phyloP scores from a whole-genome alignment of 1,140 invertebrate genomes.

The Hyles euphorbiae region DNA sequence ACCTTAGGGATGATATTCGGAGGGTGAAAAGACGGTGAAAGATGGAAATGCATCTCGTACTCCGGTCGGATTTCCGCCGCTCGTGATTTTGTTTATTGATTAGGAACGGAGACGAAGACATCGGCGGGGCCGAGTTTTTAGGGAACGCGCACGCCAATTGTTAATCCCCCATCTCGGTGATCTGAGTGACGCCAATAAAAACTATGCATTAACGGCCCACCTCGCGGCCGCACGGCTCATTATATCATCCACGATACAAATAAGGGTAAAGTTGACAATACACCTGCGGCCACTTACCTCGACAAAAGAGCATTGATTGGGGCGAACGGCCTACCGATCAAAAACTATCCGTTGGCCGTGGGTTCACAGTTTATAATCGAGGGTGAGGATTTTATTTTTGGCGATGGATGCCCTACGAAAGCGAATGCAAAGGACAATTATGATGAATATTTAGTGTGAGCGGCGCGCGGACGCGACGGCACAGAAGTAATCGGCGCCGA shows the following conservation, averaged over 20 bases:
- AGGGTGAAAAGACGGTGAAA: slow-evolving; percentile 71
- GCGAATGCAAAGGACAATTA: slow-evolving; percentile 33
- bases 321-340: no score
- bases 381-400: no score
- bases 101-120: slow-evolving; percentile 47
- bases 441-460: slow-evolving; percentile 42
- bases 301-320: slow-evolving; percentile 34
- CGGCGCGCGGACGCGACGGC: slow-evolving; percentile 35
- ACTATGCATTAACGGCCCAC: not conserved
- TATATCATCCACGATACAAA: not conserved
- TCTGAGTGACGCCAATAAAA: not conserved
- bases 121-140: slow-evolving; percentile 31
- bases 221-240: no score
- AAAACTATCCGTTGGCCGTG: no score
- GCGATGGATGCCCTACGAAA: no score
- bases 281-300: slow-evolving; percentile 30
- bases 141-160: slow-evolving; percentile 18
- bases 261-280: slow-evolving; percentile 22
- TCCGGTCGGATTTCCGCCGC: slow-evolving; percentile 68
- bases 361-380: no score
- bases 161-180: not conserved
- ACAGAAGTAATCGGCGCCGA: slow-evolving; percentile 44
- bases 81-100: slow-evolving; percentile 73
- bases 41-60: slow-evolving; percentile 72
- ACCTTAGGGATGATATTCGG: slow-evolving; percentile 64